Base-by-base conservation (phyloP, 2,888 invertebrate species). In the Cremastinae sp. region DNA sequence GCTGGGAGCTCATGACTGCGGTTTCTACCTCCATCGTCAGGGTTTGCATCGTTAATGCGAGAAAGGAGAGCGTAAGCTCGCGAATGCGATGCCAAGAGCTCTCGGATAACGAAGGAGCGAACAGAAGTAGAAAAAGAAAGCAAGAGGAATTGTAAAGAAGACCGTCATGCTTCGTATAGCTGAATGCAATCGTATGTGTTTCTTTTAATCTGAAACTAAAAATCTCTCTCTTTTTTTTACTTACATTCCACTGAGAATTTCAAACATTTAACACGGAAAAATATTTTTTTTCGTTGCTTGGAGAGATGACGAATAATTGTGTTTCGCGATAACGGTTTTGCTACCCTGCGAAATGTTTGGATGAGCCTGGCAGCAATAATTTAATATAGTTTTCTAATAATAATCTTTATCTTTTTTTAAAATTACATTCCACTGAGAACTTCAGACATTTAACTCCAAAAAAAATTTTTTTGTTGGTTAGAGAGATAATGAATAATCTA, bases 41-140 rank as follows among this genome's bases (percentile, higher is more conserved):
- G 65, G 34, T 7, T 14, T 38, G 65, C 72, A 51, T 73, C 74
- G 76, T 72, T 70, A 70, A 74, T 73, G 75, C 66, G 74, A 70
- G 58, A 62, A 68, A 71, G 51, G 62, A 59, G 59, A 22, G 61
- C 56, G 66, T 20, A 28, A 70, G 47, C 16, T 49, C 66, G 71
- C 61, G 38, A 70, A 70, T 43, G 16, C 1, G 38, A 58, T 47
- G 49, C 47, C 16, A 22, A 51, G 36, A 10, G 41, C 4, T 51
- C 22, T 49, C 41, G 65, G 65, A 66, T 69, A 70, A 70, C 74
- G 74, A 70, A 75, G 47, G 54, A 54, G 66, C 16, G 12, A 59
- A 45, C 16, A 43, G 47, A 47, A 66, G 8, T 3, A 34, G 49
- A 9, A 61, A 36, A 18, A 18, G n/a, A 8, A 28, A 51, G 10